These are phyloP conservation scores for Neomonachus schauinslandi DNA, from an alignment of 2,113 vertebrate species.

Conservation along the genomic window DNA sequence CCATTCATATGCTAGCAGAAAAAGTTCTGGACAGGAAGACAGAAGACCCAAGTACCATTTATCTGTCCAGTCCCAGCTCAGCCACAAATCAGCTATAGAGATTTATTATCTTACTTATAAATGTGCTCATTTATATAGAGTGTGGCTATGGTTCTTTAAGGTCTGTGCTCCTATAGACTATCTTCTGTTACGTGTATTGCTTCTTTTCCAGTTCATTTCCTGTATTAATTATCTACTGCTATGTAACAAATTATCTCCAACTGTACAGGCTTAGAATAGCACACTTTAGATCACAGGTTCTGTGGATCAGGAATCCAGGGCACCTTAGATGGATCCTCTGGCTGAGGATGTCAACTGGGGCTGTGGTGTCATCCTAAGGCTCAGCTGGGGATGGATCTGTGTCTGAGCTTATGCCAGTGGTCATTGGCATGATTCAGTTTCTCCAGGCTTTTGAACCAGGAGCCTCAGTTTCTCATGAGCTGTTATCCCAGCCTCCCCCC, in stretches of 20 bases:
- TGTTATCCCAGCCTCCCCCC: fast-evolving
- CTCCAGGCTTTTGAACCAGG: neutral
- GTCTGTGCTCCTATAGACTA: too few relatives aligned
- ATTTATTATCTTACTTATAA: neutral
- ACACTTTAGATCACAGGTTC: neutral
- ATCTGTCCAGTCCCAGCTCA: neutral
- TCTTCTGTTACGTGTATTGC: neutral
- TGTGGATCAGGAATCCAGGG: neutral
- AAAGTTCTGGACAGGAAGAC: neutral
- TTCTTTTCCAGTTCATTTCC: neutral
- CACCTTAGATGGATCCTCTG: too few relatives aligned
- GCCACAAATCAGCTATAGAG: neutral
- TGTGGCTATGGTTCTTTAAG: neutral
- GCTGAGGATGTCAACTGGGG: neutral
- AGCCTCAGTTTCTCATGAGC: neutral
- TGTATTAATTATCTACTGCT: neutral
- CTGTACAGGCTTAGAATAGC: neutral
- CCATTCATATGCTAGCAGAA: neutral
- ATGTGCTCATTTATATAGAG: fast-evolving
- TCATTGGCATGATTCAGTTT: too few relatives aligned
- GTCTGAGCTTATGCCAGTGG: neutral
- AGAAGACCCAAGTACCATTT: neutral
- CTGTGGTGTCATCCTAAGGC: fast-evolving
- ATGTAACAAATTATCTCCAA: neutral
- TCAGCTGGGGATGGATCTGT: neutral